These are phyloP conservation scores for Pelosia muscerda DNA, from an alignment of 2,888 invertebrate species.

Conservation along the genomic window DNA sequence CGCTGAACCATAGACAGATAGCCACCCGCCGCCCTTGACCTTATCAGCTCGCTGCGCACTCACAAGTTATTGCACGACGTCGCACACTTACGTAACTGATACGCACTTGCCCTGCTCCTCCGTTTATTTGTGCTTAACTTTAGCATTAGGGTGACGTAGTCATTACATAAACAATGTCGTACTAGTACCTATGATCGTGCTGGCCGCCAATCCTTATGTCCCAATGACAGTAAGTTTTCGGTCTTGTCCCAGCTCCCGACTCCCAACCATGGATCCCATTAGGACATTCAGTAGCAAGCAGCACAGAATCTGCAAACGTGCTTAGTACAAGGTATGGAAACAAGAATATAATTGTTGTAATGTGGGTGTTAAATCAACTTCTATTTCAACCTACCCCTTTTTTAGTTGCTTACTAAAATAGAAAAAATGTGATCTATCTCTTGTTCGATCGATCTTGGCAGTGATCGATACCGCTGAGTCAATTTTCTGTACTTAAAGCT, in stretches of 20 bases:
- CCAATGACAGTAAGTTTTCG: no score
- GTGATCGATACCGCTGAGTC: not conserved
- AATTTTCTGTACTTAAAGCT: constrained; percentile 3
- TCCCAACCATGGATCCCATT: not conserved
- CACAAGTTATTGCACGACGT: constrained; percentile 13
- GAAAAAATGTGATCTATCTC: no score
- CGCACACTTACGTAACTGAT: constrained; percentile 22
- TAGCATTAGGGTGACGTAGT: not conserved
- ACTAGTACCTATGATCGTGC: not conserved
- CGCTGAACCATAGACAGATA: constrained; percentile 1
- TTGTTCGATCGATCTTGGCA: no score
- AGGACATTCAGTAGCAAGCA: not conserved
- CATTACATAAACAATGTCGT: not conserved
- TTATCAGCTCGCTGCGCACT: constrained; percentile 21
- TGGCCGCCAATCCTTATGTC: not conserved
- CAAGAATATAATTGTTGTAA: no score
- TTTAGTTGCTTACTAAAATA: no score
- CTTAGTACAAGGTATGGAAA: no score
- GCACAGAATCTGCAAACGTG: not conserved
- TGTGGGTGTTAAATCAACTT: no score
- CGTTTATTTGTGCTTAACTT: not conserved
- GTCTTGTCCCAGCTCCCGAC: no score
- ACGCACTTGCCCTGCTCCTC: not conserved
- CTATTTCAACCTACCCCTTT: no score
- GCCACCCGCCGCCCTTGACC: constrained; percentile 28